A percentile compares a stretch with the other conserved stretches of the same genome.
These are phyloP conservation scores for Molorchus minor DNA, from an alignment of 2,888 invertebrate genomes.

Conservation along the genomic window DNA sequence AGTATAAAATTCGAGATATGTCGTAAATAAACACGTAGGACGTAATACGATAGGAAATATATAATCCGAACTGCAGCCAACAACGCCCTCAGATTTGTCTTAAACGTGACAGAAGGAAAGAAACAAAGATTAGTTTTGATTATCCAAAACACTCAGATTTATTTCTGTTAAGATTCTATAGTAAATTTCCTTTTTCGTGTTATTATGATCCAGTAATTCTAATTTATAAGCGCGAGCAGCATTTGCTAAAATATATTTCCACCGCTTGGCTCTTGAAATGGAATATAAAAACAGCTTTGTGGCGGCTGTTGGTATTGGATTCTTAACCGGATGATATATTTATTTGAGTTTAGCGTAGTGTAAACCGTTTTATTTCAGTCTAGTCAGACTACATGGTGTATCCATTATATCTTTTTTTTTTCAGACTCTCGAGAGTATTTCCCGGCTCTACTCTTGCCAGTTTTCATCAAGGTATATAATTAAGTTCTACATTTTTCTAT, in stretches of 20 bases:
- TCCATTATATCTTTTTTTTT: constrained; percentile 63
- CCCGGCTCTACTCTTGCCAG: constrained; percentile 82
- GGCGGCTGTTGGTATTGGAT: constrained; percentile 9
- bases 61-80: constrained; percentile 21
- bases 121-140: constrained; percentile 42
- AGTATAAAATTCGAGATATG: constrained; percentile 38
- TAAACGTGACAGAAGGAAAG: constrained; percentile 44
- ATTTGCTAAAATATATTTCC: constrained; percentile 2
- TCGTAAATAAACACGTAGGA: constrained; percentile 33
- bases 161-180: constrained; percentile 31
- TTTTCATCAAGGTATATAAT: constrained; percentile 74
- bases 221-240: not conserved
- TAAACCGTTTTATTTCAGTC: constrained; percentile 41
- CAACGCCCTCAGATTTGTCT: constrained; percentile 40
- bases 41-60: constrained; percentile 36
- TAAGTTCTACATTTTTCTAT: constrained; percentile 16
- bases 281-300: constrained; percentile 11
- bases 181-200: constrained; percentile 23
- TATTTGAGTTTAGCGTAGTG: constrained; percentile 45
- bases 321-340: constrained; percentile 48
- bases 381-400: constrained; percentile 27
- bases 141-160: constrained; percentile 39
- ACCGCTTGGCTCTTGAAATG: constrained; percentile 8
- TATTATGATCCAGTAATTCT: not conserved
- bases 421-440: constrained; percentile 82